Base-by-base conservation (phyloP, 2,797 vertebrate genomes). In the Botia kubotai region DNA sequence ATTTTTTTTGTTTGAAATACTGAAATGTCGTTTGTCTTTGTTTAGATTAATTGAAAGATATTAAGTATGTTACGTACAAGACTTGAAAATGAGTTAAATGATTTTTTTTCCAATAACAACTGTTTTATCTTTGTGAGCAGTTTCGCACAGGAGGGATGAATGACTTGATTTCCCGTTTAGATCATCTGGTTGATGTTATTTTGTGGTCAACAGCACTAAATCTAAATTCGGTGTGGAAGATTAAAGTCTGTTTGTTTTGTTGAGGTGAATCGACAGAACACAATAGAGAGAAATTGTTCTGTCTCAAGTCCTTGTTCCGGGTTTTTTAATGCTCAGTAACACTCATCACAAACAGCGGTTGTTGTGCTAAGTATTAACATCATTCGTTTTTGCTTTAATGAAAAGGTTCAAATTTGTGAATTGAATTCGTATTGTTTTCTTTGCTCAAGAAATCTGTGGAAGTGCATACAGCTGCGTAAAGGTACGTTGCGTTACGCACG, bases 291-390 rank as follows among this genome's bases (percentile, higher is more conserved):
- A 70, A 50, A 17, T 46, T 29, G 19, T 33, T 3, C 33, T 33
- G 12, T 13, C 4, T 29, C 13, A 19, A 70, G 57, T 19, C 23
- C 26, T 55, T 33, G 53, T 72, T 21, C 26, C 26, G 23, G 23
- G 23, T 11, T 57, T 52, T 52, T 74, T 67, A 72, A 60, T 80
- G 36, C 70, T 71, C 36, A 77, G 72, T 33, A 19, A 63, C 36
- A 69, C 13, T 55, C 26, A 70, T 53, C 70, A 70, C 39, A 52
- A 67, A 65, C 75, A 68, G 21, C 53, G 26, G 77, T 82, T 80
- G 79, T 82, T 82, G 82, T 82, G 84, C 77, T 67, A 84, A 85
- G 74, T 67, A 62, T 68, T 72, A 58, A 33, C 79, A 57, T 79
- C 62, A 62, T 23, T 55, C 65, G 33, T 70, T 55, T 73, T 79